Evolutionary conservation across 2,113 vertebrate genomes (phyloP).

Genomic region (Hirundichthys speculiger): DNA sequence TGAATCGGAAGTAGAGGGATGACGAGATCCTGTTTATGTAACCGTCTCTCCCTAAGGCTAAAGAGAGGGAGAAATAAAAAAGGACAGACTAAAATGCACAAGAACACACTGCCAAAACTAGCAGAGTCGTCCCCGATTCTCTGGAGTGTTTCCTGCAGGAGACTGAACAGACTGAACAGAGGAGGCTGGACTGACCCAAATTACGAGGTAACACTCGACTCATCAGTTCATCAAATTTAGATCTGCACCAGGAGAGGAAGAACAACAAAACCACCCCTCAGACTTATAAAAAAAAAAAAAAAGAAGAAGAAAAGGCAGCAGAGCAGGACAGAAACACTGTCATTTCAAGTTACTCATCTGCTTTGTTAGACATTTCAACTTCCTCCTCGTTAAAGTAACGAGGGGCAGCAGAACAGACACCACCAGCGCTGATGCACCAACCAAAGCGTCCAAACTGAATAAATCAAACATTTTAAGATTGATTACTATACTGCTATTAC

Average conservation of each 20-base stretch:
- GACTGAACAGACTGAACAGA: conserved; percentile 32
- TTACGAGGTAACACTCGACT: conserved; percentile 16
- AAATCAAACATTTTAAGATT: no score
- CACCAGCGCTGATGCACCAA: no score
- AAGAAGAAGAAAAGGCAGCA: no score
- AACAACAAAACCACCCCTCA: no score
- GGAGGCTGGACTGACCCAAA: conserved; percentile 56
- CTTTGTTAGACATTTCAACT: not conserved
- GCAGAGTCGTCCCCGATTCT: conserved; percentile 62
- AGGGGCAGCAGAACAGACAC: not conserved
- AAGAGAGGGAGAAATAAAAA: conserved; percentile 28
- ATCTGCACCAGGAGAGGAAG: no score
- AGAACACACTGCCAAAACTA: conserved; percentile 54
- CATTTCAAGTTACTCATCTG: no score
- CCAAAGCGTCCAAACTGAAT: no score
- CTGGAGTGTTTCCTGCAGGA: conserved; percentile 57
- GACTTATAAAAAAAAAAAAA: no score
- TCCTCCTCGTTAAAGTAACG: not conserved
- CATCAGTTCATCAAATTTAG: not conserved
- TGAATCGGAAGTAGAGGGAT: conserved; percentile 57
- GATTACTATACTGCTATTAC: no score
- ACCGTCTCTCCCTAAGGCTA: conserved; percentile 64
- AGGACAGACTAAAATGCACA: conserved; percentile 10
- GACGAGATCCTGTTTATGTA: conserved; percentile 75
- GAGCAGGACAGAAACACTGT: no score